Evolutionary conservation across 2,797 vertebrate genomes (phyloP).

Genomic region (Takifugu rubripes): DNA sequence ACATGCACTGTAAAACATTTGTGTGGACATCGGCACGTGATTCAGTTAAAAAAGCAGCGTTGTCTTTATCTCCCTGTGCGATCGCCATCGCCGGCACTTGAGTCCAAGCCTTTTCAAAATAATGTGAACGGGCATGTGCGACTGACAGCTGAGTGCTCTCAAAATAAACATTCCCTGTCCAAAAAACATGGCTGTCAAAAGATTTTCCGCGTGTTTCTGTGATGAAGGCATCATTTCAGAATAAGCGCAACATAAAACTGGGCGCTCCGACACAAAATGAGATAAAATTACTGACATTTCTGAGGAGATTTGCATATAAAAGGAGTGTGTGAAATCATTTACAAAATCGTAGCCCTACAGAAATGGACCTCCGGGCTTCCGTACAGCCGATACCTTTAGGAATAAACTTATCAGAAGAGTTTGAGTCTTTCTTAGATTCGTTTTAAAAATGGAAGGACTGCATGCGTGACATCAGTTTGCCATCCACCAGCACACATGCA

Average conservation of each 20-base stretch:
- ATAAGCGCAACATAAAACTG: slow-evolving; percentile 9
- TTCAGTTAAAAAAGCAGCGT: background rate
- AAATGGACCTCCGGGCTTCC: too few species aligned
- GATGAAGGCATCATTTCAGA: slow-evolving; percentile 5
- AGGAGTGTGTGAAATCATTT: too few species aligned
- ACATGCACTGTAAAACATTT: too few species aligned
- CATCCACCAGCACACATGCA: too few species aligned
- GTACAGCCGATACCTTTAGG: background rate
- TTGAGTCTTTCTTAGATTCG: background rate
- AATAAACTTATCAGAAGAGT: background rate
- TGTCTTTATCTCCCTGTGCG: slow-evolving; percentile 5
- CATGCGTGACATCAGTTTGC: too few species aligned
- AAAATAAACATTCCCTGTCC: slow-evolving; percentile 34
- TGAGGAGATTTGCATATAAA: background rate
- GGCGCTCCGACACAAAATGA: slow-evolving; percentile 1
- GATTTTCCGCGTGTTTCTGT: background rate
- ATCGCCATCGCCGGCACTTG: slow-evolving; percentile 21
- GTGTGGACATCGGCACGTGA: background rate
- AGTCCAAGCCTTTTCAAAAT: slow-evolving; percentile 41
- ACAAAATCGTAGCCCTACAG: too few species aligned
- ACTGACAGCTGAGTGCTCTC: slow-evolving; percentile 46
- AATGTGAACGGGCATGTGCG: slow-evolving; percentile 27
- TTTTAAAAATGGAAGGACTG: background rate
- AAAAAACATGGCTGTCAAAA: slow-evolving; percentile 38
- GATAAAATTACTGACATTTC: background rate